Conservation (phyloP, 1,140 invertebrate genomes). For the Apolygus lucorum region DNA sequence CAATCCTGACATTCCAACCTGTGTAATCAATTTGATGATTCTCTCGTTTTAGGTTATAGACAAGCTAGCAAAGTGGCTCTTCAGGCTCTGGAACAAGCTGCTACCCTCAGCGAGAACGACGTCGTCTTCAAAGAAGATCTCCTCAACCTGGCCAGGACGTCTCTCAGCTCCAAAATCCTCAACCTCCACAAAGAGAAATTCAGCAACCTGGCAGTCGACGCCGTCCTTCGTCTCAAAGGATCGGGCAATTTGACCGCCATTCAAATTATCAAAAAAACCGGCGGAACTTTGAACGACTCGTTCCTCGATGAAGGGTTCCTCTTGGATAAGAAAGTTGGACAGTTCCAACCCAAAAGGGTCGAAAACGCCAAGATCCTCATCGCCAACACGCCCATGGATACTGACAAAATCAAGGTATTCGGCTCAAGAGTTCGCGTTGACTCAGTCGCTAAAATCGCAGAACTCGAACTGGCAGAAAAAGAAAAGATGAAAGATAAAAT, state of each 20-base stretch:
- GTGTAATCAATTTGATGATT: too few species aligned
- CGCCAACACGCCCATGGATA: slow-evolving; percentile 99
- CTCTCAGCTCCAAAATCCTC: slow-evolving; percentile 96
- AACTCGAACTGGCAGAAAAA: slow-evolving; percentile 95
- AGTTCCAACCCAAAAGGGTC: slow-evolving; percentile 78
- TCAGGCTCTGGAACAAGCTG: slow-evolving; percentile 64
- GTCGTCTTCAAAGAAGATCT: slow-evolving; percentile 80
- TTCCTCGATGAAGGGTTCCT: slow-evolving; percentile 98
- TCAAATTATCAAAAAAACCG: slow-evolving; percentile 95
- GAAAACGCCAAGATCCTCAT: slow-evolving; percentile 90
- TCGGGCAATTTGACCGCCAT: slow-evolving; percentile 92
- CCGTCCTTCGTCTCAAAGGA: slow-evolving; percentile 88
- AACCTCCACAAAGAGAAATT: slow-evolving; percentile 97
- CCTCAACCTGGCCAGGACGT: slow-evolving; percentile 94
- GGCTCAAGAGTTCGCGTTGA: slow-evolving; percentile 96
- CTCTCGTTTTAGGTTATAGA: slow-evolving; percentile 14
- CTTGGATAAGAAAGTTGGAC: slow-evolving; percentile 90
- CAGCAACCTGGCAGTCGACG: slow-evolving; percentile 88
- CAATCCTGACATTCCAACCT: too few species aligned
- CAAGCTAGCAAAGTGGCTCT: slow-evolving; percentile 71
- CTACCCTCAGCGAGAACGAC: slow-evolving; percentile 59
- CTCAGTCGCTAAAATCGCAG: slow-evolving; percentile 95
- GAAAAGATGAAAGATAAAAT: slow-evolving; percentile 99
- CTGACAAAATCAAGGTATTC: slow-evolving; percentile 99
- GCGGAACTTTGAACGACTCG: slow-evolving; percentile 85